These are phyloP conservation scores for Xiphophorus maculatus DNA, from an alignment of 2,113 vertebrate genomes.

Conservation along the genomic window DNA sequence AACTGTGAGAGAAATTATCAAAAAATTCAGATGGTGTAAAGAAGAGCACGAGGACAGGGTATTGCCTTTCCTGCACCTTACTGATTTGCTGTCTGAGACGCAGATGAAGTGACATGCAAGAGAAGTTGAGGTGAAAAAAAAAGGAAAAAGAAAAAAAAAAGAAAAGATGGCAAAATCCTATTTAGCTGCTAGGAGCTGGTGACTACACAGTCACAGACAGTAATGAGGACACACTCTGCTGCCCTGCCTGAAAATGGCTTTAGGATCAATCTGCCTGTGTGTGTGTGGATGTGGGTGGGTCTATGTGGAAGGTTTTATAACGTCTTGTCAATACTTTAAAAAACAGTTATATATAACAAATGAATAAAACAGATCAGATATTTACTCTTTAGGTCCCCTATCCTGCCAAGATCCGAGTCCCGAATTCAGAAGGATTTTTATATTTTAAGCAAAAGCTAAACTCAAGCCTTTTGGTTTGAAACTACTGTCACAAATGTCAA, in stretches of 20 bases:
- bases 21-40: background rate
- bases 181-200: slow-evolving; percentile 61
- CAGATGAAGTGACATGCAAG: slow-evolving; percentile 75
- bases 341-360: slow-evolving; percentile 33
- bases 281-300: slow-evolving; percentile 2
- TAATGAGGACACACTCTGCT: slow-evolving; percentile 73
- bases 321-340: slow-evolving; percentile 20
- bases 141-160: slow-evolving; percentile 30
- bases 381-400: background rate
- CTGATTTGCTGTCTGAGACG: slow-evolving; percentile 76
- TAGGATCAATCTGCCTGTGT: slow-evolving; percentile 27
- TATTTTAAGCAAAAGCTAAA: background rate
- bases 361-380: slow-evolving; percentile 17
- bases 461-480: slow-evolving; percentile 3
- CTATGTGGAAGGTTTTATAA: background rate
- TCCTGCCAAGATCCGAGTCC: background rate
- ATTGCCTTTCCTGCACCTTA: slow-evolving; percentile 71
- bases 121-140: slow-evolving; percentile 67
- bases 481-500: slow-evolving; percentile 27
- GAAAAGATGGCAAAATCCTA: slow-evolving; percentile 58
- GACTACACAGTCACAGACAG: slow-evolving; percentile 63
- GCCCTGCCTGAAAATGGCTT: slow-evolving; percentile 67
- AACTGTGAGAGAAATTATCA: background rate
- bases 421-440: no score
- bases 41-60: slow-evolving; percentile 65